Base-by-base conservation (phyloP, 1,140 invertebrate genomes). In the Adelges cooleyi region DNA sequence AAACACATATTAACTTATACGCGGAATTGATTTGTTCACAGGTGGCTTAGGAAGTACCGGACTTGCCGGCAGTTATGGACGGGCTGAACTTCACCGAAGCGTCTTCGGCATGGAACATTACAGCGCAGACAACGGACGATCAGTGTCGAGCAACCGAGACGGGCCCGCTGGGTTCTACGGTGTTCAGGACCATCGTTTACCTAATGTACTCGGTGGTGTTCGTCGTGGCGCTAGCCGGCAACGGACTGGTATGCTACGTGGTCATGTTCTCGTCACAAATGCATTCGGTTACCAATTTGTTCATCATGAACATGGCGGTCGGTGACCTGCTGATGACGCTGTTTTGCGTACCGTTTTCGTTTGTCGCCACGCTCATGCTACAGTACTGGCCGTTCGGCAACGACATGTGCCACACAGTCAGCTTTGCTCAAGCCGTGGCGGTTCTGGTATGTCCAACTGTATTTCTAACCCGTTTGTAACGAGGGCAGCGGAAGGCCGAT, bases 281-380 rank as follows among this genome's bases (percentile, higher is more conserved):
- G 89, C 80, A 85, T 67, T 91, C 89, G 0, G 87, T 92, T 1
- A 92, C 89, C 2, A 92, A 92, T 71, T 88, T 86, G 71, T 90
- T 92, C 72, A 92, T 92, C 67, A 83, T 84, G 68, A 92, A 92
- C 74, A 75, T 94, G 59, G 87, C 90, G 0, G 75, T 92, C 9
- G 87, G 88, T 20, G 90, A 94, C 73, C 83, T 94, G 18, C 74
- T 91, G 27, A 90, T 92, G 82, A 85, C 88, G 0, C 69, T 91
- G 1, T 84, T 92, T 67, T 92, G 89, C 71, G 83, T 92, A n/a
- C 90, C 90, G 1, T 91, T 91, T 69, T 85, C 87, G 3, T 90
- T 89, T 68, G 80, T 91, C 1, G 80, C 87, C 3, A 83, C 81
- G 23, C 75, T 90, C 38, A 77, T 90, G 20, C 74, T 89, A 17